Percentiles rank a stretch among this genome's conserved stretches.
phyloP scores from a whole-genome alignment of 2,888 invertebrate species.

The Eurytoma californica region DNA sequence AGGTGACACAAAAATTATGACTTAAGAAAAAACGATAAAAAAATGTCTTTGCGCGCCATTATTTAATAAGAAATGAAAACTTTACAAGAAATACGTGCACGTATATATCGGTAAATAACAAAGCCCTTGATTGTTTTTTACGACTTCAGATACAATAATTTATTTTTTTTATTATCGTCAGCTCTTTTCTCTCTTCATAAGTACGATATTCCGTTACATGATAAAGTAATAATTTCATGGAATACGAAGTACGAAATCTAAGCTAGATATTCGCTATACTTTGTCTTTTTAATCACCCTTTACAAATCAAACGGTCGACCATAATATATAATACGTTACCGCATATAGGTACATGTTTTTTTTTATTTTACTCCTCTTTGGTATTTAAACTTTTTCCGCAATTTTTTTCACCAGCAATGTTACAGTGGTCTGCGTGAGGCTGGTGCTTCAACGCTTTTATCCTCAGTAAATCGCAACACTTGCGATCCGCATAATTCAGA shows the following conservation, averaged over 20 bases:
- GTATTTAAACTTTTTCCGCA: slow-evolving; percentile 53
- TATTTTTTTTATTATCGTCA: slow-evolving; percentile 65
- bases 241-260: slow-evolving; percentile 70
- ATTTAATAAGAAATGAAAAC: slow-evolving; percentile 11
- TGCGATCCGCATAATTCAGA: slow-evolving; percentile 30
- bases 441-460: background rate
- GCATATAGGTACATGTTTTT: slow-evolving; percentile 61
- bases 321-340: slow-evolving; percentile 56
- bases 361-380: slow-evolving; percentile 46
- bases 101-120: slow-evolving; percentile 35
- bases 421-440: slow-evolving; percentile 20
- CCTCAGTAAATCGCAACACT: background rate
- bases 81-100: slow-evolving; percentile 21
- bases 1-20: too few relatives aligned
- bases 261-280: slow-evolving; percentile 63
- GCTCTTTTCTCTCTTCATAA: slow-evolving; percentile 61
- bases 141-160: slow-evolving; percentile 66
- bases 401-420: slow-evolving; percentile 45
- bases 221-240: slow-evolving; percentile 65
- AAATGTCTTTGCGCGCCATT: slow-evolving; percentile 3
- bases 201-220: slow-evolving; percentile 65
- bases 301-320: slow-evolving; percentile 63
- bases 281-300: slow-evolving; percentile 52
- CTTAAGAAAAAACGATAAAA: slow-evolving; percentile 11
- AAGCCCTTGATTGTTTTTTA: slow-evolving; percentile 27